Evolutionary conservation across 2,888 invertebrate species (phyloP).

Genomic region (Halictus ligatus): DNA sequence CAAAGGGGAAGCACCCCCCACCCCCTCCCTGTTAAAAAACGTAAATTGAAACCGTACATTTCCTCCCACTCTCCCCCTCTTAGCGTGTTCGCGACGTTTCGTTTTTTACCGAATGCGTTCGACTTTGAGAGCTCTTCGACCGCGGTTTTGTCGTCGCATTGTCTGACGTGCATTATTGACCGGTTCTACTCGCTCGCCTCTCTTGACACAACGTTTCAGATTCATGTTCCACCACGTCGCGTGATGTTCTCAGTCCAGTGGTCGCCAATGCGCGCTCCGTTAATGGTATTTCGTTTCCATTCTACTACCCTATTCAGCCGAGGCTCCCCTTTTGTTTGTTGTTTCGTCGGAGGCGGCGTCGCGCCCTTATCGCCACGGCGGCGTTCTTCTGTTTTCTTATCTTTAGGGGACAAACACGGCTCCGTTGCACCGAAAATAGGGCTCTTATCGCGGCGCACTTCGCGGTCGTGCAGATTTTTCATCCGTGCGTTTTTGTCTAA

Average conservation of each 20-base stretch:
- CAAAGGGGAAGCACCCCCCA: not conserved
- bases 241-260: not conserved
- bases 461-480: slow-evolving; percentile 14
- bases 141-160: not conserved
- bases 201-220: not conserved
- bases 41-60: not conserved
- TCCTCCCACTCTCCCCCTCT: not conserved
- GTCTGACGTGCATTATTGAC: not conserved
- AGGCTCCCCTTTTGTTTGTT: slow-evolving; percentile 2
- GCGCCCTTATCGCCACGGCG: slow-evolving; percentile 34
- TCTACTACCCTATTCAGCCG: not conserved
- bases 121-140: not conserved
- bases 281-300: slow-evolving; percentile 10
- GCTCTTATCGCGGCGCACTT: slow-evolving; percentile 13
- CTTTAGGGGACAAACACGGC: slow-evolving; percentile 35
- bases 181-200: not conserved
- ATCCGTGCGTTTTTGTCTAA: not conserved
- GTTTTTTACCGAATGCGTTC: not conserved
- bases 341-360: slow-evolving; percentile 1
- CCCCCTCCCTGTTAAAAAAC: not conserved
- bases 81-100: not conserved
- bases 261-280: not conserved
- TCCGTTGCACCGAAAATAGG: slow-evolving; percentile 29
- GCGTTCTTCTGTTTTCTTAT: slow-evolving; percentile 37
- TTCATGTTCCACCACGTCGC: not conserved